These are phyloP conservation scores for Rafetus swinhoei DNA, from an alignment of 2,113 vertebrate species.

Conservation along the genomic window DNA sequence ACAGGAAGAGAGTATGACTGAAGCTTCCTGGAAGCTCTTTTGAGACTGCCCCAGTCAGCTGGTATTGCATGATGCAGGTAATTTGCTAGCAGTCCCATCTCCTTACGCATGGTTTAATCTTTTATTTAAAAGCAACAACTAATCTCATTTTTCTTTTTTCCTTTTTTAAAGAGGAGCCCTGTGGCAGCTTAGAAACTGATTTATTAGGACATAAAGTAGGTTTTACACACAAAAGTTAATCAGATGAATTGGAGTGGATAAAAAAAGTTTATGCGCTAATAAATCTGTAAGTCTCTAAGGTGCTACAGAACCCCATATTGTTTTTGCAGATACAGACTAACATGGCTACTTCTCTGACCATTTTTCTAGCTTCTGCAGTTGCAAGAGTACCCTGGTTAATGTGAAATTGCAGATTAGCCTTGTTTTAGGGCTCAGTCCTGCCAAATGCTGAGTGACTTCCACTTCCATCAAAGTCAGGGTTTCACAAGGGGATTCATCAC, in stretches of 20 bases:
- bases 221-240: too few species aligned
- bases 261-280: too few species aligned
- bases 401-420: background rate
- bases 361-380: background rate
- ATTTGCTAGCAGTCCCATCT: background rate
- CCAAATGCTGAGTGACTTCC: background rate
- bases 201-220: too few species aligned
- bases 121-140: background rate
- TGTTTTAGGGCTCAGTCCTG: background rate
- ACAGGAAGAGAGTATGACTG: too few species aligned
- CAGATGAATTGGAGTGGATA: too few species aligned
- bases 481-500: background rate
- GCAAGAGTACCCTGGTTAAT: background rate
- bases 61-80: background rate
- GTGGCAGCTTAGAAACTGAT: too few species aligned
- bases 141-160: too few species aligned
- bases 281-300: too few species aligned
- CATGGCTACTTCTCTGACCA: background rate
- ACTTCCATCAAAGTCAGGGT: background rate
- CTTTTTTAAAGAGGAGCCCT: too few species aligned
- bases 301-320: too few species aligned
- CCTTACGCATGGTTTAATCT: background rate
- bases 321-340: too few species aligned
- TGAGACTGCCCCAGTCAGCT: background rate
- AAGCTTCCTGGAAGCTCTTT: background rate